A percentile compares a stretch with the other conserved stretches of the same genome.
Conservation (phyloP, 2,888 invertebrate genomes). For the Meloe dianella region DNA sequence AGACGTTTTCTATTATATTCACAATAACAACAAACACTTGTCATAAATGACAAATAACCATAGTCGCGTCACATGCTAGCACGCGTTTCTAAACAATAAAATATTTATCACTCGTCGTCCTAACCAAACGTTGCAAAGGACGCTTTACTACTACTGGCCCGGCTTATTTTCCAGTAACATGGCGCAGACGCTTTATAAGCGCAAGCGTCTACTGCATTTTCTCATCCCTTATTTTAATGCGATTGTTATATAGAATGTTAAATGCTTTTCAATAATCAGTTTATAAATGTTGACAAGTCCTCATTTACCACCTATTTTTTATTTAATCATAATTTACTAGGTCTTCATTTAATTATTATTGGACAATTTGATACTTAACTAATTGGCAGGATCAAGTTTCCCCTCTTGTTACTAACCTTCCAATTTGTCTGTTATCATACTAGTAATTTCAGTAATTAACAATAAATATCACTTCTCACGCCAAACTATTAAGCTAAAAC, state of each 20-base stretch:
- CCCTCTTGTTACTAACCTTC: slow-evolving; percentile 9
- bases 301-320: slow-evolving; percentile 15
- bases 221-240: slow-evolving; percentile 53
- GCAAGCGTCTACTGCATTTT: slow-evolving; percentile 48
- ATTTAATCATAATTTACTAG: slow-evolving; percentile 11
- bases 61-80: slow-evolving; percentile 40
- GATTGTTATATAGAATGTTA: slow-evolving; percentile 53
- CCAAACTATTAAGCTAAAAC: not conserved
- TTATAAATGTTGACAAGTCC: slow-evolving; percentile 40
- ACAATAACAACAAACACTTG: slow-evolving; percentile 29
- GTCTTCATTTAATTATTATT: slow-evolving; percentile 36
- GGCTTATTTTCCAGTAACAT: slow-evolving; percentile 44
- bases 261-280: slow-evolving; percentile 50
- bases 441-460: slow-evolving; percentile 13
- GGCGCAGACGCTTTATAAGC: slow-evolving; percentile 44
- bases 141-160: slow-evolving; percentile 46
- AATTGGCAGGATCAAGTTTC: slow-evolving; percentile 22
- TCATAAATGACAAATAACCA: slow-evolving; percentile 30
- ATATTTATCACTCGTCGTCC: slow-evolving; percentile 13
- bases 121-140: slow-evolving; percentile 35
- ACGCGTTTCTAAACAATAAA: slow-evolving; percentile 23
- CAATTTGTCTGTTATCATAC: slow-evolving; percentile 11
- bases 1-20: slow-evolving; percentile 19
- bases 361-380: slow-evolving; percentile 20
- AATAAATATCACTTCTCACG: slow-evolving; percentile 4